Conservation (phyloP, 2,797 vertebrate genomes). For the Spheniscus humboldti region DNA sequence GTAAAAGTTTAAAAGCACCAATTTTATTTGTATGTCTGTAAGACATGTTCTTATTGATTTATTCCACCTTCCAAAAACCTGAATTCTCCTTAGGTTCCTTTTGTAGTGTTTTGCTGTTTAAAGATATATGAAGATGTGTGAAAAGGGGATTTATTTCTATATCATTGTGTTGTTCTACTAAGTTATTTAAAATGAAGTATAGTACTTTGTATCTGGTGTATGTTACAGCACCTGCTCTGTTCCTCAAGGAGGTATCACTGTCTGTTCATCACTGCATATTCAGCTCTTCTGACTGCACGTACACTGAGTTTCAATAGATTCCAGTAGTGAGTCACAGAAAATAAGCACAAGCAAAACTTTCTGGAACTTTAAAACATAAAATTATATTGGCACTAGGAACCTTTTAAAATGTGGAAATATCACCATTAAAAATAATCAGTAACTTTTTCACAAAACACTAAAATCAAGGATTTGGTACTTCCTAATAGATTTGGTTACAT, state of each 20-base stretch:
- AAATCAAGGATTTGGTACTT: not conserved
- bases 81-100: not conserved
- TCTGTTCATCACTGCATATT: not conserved
- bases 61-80: not conserved
- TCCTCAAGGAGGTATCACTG: not conserved
- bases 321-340: not conserved
- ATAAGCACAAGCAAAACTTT: not conserved
- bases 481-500: not conserved
- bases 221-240: not conserved
- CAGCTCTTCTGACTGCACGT: not conserved
- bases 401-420: not conserved
- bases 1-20: not conserved
- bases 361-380: not conserved
- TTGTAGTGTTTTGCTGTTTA: not conserved
- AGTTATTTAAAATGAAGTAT: not conserved
- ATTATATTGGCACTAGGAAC: not conserved
- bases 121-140: not conserved
- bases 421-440: not conserved
- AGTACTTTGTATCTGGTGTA: not conserved
- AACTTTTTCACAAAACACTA: not conserved
- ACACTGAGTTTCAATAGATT: not conserved
- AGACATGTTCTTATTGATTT: not conserved
- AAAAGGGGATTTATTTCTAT: not conserved
- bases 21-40: not conserved
- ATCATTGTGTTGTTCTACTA: not conserved